These are phyloP conservation scores for Scrobipalpa atriplicella DNA, from an alignment of 2,888 invertebrate species.

Conservation along the genomic window DNA sequence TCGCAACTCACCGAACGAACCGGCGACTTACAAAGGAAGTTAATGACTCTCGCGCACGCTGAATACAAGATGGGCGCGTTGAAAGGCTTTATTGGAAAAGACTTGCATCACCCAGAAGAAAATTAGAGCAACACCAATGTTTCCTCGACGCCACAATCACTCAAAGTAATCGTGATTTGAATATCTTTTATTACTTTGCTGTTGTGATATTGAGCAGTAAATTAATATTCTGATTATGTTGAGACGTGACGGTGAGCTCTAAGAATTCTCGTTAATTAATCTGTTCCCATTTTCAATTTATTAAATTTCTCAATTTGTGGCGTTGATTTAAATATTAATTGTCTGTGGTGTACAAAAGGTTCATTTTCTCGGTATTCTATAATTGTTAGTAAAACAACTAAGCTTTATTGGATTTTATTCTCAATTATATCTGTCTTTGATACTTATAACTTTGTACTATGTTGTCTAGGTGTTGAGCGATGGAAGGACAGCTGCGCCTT, in stretches of 20 bases:
- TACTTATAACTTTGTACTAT: conserved; percentile 13
- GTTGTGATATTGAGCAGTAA: conserved; percentile 5
- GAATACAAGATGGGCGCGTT: conserved; percentile 61
- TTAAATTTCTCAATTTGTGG: conserved; percentile 13
- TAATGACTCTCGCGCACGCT: conserved; percentile 66
- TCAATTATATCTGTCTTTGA: no score
- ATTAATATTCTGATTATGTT: conserved; percentile 26
- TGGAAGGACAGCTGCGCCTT: conserved; percentile 94
- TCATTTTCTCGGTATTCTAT: no score
- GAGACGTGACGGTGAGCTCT: conserved; percentile 19
- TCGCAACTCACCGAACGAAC: conserved; percentile 63
- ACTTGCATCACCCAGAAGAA: conserved; percentile 56
- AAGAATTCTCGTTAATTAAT: conserved; percentile 8
- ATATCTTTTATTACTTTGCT: conserved; percentile 10
- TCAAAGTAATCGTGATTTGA: conserved; percentile 23
- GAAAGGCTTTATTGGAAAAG: conserved; percentile 64
- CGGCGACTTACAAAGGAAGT: conserved; percentile 63
- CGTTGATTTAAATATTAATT: conserved; percentile 10
- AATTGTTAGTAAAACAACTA: no score
- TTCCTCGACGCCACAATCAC: conserved; percentile 28
- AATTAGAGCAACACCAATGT: conserved; percentile 50
- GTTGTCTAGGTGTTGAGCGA: conserved; percentile 89
- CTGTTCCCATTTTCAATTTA: background rate
- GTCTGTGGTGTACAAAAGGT: background rate
- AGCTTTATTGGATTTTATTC: background rate